These are phyloP conservation scores for Myiotriccus ornatus DNA, from an alignment of 2,797 vertebrate genomes.

Conservation along the genomic window DNA sequence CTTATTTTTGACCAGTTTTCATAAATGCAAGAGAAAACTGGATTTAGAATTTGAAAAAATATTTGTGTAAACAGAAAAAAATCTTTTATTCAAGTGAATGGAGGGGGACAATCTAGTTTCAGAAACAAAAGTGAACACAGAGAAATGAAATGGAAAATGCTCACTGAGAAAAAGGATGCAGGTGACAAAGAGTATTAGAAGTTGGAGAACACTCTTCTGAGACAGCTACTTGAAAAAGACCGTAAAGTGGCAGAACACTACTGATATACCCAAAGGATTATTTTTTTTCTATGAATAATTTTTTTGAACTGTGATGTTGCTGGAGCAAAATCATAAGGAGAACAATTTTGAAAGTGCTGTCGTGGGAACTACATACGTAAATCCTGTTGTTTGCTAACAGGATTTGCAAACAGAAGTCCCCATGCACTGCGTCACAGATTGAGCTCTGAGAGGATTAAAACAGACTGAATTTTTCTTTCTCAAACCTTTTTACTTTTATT, in stretches of 20 bases:
- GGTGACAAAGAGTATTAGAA: neutral
- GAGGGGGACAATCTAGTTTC: neutral
- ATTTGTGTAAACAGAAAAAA: neutral
- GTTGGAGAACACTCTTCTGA: neutral
- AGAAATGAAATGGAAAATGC: neutral
- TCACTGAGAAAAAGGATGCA: neutral
- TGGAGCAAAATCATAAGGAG: neutral
- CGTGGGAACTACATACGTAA: neutral
- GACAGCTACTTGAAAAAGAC: neutral
- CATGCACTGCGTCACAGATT: neutral
- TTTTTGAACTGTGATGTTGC: neutral
- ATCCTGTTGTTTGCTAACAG: conserved; percentile 19
- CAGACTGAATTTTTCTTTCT: neutral
- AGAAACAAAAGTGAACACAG: neutral
- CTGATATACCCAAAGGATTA: neutral
- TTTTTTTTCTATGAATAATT: neutral
- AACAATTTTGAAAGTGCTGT: conserved; percentile 7
- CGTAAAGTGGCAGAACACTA: neutral
- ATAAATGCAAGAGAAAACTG: neutral
- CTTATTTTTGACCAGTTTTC: neutral
- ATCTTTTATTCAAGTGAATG: neutral
- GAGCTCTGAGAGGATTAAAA: neutral
- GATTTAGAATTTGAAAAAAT: neutral
- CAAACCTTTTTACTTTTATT: neutral
- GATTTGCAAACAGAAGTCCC: neutral